A percentile compares a stretch with the other conserved stretches of the same genome.
Conservation (phyloP, 2,797 vertebrate species). For the Xenentodon cancila region DNA sequence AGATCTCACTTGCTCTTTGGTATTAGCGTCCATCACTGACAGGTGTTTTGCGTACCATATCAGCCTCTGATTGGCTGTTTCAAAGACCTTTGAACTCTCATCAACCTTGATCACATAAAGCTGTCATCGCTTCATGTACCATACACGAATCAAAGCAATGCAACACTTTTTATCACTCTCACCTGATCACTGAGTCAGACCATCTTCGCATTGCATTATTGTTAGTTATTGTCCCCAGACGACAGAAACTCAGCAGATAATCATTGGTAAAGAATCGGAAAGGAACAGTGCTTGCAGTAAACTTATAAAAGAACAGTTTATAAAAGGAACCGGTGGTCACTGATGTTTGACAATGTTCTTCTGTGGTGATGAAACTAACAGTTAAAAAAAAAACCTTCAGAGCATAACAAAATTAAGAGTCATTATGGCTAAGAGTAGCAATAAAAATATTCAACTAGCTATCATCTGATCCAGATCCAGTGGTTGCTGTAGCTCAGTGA, state of each 20-base stretch:
- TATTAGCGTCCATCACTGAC: constrained; percentile 3
- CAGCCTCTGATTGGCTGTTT: constrained; percentile 64
- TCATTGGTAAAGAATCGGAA: constrained; percentile 3
- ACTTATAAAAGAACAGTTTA: constrained; percentile 43
- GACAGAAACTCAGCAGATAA: constrained; percentile 54
- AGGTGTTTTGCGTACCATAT: constrained; percentile 7
- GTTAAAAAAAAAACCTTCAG: constrained; percentile 62
- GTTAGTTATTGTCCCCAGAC: constrained; percentile 56
- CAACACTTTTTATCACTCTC: constrained; percentile 33
- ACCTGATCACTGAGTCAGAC: constrained; percentile 31
- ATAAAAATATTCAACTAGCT: constrained; percentile 78
- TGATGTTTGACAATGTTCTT: constrained; percentile 27
- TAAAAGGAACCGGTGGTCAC: constrained; percentile 43
- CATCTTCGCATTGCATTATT: constrained; percentile 45
- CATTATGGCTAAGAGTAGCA: constrained; percentile 80
- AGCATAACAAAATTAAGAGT: constrained; percentile 77
- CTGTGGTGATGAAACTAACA: constrained; percentile 52
- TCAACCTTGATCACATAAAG: constrained; percentile 65
- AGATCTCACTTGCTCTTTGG: constrained; percentile 19
- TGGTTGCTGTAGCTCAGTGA: constrained; percentile 67
- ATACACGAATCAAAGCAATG: constrained; percentile 51
- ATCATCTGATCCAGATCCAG: constrained; percentile 74
- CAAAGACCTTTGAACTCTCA: constrained; percentile 45
- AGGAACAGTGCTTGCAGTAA: constrained; percentile 22
- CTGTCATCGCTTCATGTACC: constrained; percentile 41